Evolutionary conservation across 2,113 vertebrate genomes (phyloP).

Genomic region (Alligator sinensis): DNA sequence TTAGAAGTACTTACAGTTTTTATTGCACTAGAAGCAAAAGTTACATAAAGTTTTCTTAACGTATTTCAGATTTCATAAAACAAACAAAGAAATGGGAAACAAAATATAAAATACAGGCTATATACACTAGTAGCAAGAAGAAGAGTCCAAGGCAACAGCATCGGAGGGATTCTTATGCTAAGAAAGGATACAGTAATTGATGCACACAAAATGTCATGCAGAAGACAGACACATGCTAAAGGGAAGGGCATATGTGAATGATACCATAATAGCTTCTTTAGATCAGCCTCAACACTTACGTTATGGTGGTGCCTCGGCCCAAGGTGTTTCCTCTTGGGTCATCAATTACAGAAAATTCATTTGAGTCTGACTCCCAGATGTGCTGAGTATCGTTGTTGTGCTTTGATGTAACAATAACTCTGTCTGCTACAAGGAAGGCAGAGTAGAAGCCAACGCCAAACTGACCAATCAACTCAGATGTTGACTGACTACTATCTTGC

Average conservation of each 20-base stretch:
- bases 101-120: not conserved
- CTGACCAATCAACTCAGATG: slow-evolving; percentile 97
- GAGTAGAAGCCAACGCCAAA: slow-evolving; percentile 99
- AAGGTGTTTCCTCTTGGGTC: slow-evolving; percentile 95
- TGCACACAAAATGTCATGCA: not conserved
- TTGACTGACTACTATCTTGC: slow-evolving; percentile 92
- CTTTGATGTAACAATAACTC: slow-evolving; percentile 96
- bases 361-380: slow-evolving; percentile 99
- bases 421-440: slow-evolving; percentile 97
- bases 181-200: too few species aligned
- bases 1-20: not conserved
- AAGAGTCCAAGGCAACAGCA: too few species aligned
- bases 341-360: slow-evolving; percentile 92
- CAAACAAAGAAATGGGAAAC: not conserved
- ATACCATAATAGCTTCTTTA: not conserved
- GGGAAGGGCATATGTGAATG: not conserved
- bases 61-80: not conserved
- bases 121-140: not conserved
- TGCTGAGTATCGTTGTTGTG: slow-evolving; percentile 97
- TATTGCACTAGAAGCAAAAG: not conserved
- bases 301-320: slow-evolving; percentile 94
- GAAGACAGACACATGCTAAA: not conserved
- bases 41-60: not conserved
- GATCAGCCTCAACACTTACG: slow-evolving; percentile 80
- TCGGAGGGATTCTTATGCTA: too few species aligned